Evolutionary conservation across 2,797 vertebrate genomes (phyloP), one percentile per base, ranked within the genome.

Genomic region (Platalea minor): DNA sequence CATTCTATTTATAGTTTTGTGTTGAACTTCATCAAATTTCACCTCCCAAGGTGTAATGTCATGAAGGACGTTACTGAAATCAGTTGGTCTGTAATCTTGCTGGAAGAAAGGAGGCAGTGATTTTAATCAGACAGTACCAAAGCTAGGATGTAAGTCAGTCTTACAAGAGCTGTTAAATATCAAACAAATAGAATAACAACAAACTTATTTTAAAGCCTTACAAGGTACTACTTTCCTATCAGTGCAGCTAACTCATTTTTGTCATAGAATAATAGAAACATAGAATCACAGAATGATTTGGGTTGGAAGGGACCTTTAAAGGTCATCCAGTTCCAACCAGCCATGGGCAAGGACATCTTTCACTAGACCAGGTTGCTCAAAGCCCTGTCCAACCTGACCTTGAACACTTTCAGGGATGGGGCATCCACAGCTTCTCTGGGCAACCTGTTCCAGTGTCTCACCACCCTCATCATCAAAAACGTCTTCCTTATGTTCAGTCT

Each of bases 391-490:
- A 92, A 8, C 43, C 43, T 73, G 60, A 28, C 24, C 45, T 33
- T 35, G 25, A 69, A 18, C 14, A 9, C 12, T 88, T 25, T 39
- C 67, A 79, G 50, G 45, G 26, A 68, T 37, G 35, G 33, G 37
- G 3, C 20, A 46, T 11, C n/a, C 25, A 45, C n/a, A 77, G 0
- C 56, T 24, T 53, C 56, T 61, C 17, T 70, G 63, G 26, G 4
- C 9, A 74, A 8, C 19, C 13, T 26, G 3, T 59, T 26, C n/a
- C 69, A 31, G 7, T 16, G 14, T 3, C 60, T 81, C 9, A 33
- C 20, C 41, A 65, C 4, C 3, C 41, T 45, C 60, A 53, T 0
- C 0, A 0, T 13, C 43, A 17, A 65, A 29, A 89, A 53, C 43
- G 15, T 69, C 26, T 56, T 90, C 43, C 33, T 70, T 41, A 15